Base-by-base conservation (phyloP, 2,888 invertebrate species). In the Sphinx pinastri region DNA sequence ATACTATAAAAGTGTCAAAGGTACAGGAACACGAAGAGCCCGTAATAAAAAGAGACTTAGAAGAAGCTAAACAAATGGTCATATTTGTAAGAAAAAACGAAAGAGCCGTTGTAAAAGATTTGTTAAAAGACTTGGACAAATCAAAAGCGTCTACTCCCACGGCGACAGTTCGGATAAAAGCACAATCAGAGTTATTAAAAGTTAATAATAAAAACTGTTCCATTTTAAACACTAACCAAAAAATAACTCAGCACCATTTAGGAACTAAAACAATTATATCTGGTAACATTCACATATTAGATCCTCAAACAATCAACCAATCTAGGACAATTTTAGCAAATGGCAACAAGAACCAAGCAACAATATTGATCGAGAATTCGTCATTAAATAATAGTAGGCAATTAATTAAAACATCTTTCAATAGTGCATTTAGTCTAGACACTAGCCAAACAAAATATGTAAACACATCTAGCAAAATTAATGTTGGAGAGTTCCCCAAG, bases 401-500 rank as follows among this genome's bases (percentile, higher is more conserved):
- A 88, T 85, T 94, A 79, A 89, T 94, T 71, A 94, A 94, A 81
- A 92, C 93, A n/a, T 87, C 94, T 19, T 85, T 93, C 14, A 87
- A 80, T 76, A 90, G 89, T 70, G 79, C 88, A 7, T 93, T 92
- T 78, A 89, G 90, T 19, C 82, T 91, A 69, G 94, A 94, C 59
- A 87, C 87, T 76, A 90, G 87, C 80, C 92, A 90, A 82, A 79
- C 91, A 10, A 94, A 94, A 81, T 93, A 88, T 83, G 80, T 93
- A 73, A 89, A 89, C 81, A 81, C 81, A 78, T 89, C 77, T 75
- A 85, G 79, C 79, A 88, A 94, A 93, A 83, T 91, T 88, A 80
- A 94, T 90, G 79, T 94, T 57, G 95, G 95, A 71, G 95, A 95
- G 66, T 99, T 97, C 84, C 99, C 99, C 0, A 99, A 99, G 90